A percentile compares a stretch with the other conserved stretches of the same genome.
These are phyloP conservation scores for Stegodyphus mimosarum DNA, from an alignment of 1,140 invertebrate species.

Conservation along the genomic window DNA sequence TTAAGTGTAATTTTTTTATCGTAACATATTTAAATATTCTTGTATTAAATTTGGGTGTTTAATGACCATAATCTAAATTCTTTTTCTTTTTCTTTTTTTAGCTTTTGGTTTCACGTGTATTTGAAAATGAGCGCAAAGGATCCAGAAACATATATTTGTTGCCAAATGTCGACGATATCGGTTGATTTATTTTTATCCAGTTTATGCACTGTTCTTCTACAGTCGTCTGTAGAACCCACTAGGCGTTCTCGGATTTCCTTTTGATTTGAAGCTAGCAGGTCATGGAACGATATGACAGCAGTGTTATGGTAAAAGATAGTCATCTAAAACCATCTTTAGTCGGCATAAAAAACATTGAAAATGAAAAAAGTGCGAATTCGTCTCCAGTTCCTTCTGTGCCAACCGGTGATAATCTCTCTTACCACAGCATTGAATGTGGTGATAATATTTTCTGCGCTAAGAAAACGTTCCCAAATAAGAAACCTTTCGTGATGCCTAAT, in stretches of 20 bases:
- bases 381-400: slow-evolving; percentile 28
- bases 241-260: neutral
- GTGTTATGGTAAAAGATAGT: slow-evolving; percentile 54
- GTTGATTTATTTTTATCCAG: neutral
- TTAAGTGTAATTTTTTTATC: no score
- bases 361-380: slow-evolving; percentile 26
- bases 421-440: slow-evolving; percentile 30
- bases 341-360: slow-evolving; percentile 1
- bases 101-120: no score
- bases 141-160: neutral
- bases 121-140: neutral
- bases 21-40: no score
- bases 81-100: no score
- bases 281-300: slow-evolving; percentile 55
- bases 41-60: no score
- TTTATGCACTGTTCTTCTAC: neutral
- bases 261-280: slow-evolving; percentile 26
- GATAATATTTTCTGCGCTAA: slow-evolving; percentile 25
- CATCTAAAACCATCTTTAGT: slow-evolving; percentile 24
- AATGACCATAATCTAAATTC: no score
- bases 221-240: neutral
- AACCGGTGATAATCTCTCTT: slow-evolving; percentile 21
- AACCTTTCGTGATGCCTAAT: slow-evolving; percentile 55
- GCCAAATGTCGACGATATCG: slow-evolving; percentile 1
- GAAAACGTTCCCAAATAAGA: slow-evolving; percentile 14